Conservation (phyloP, 1,140 invertebrate species). For the Pseudomyrmex concolor region DNA sequence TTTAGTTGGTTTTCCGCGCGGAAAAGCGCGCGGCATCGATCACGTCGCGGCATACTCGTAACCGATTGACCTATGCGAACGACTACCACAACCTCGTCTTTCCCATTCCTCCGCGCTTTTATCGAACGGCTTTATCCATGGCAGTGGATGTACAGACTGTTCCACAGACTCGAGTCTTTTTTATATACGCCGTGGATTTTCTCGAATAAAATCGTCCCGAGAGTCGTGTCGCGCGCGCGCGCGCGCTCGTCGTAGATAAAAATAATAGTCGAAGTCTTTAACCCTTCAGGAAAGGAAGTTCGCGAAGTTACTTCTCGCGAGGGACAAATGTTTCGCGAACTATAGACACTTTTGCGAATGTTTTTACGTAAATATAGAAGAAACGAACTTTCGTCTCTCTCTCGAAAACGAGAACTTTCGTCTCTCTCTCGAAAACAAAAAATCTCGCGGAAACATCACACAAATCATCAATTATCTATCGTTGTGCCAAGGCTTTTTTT, state of each 20-base stretch:
- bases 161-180: background rate
- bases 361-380: slow-evolving; percentile 17
- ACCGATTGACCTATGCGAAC: slow-evolving; percentile 53
- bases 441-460: no score
- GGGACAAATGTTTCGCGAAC: background rate
- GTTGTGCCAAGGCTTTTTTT: no score
- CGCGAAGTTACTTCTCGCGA: slow-evolving; percentile 17
- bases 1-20: background rate
- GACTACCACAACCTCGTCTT: background rate
- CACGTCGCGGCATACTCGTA: slow-evolving; percentile 37
- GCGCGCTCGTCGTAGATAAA: background rate
- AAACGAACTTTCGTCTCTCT: background rate
- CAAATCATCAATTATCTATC: no score
- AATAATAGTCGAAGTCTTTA: slow-evolving; percentile 34
- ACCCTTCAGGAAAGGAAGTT: slow-evolving; percentile 20
- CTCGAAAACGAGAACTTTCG: no score
- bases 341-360: slow-evolving; percentile 4
- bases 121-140: slow-evolving; percentile 13
- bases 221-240: no score
- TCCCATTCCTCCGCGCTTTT: background rate
- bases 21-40: slow-evolving; percentile 21
- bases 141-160: slow-evolving; percentile 1
- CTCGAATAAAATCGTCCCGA: no score
- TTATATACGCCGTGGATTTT: background rate
- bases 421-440: no score